Evolutionary conservation across 2,797 vertebrate genomes (phyloP), one percentile per base, ranked within the genome.

Genomic region (Aplochiton taeniatus): DNA sequence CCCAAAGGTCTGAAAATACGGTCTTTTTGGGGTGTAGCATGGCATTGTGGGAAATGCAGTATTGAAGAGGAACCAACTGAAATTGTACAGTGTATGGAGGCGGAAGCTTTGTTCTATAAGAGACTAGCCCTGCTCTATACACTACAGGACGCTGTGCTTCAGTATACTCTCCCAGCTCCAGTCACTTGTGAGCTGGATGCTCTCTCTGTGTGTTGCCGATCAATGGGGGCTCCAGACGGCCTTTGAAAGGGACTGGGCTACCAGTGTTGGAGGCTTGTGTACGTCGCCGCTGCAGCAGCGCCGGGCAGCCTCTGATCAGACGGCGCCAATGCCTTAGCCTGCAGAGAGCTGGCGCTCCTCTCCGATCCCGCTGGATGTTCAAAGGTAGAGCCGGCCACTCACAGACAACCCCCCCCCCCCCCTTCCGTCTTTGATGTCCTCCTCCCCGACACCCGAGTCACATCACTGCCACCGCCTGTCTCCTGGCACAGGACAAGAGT

Each of bases 381-480:
- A 93, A 94, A 95, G 89, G 91, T 91, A 95, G 89, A 93, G 87
- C 76, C 83, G 89, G 91, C 87, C 88, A 93, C 91, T 90, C 86
- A 82, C 84, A 87, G 92, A n/a, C n/a, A n/a, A n/a, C n/a, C n/a
- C n/a, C n/a, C n/a, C n/a, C n/a, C n/a, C n/a, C 84, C 86, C 70
- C 50, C 72, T 31, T 3, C 62, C 43, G 54, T 88, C 93, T 96
- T 93, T 95, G 91, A 95, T 93, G 94, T 94, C 86, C 87, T 94
- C 86, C 87, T 93, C 88, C 88, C 91, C 91, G 88, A 89, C 93
- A 92, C 92, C 93, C 93, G 89, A 93, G 92, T 94, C 92, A 88
- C 87, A 89, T 92, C 92, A 79, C 90, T 91, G 85, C 91, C 75
- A 66, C 85, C 82, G 85, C 82, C 90, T 90, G 88, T 92, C 92